Evolutionary conservation across 2,797 vertebrate species (phyloP), one percentile per base, ranked within the genome.

Genomic region (Epinephelus malabaricus): DNA sequence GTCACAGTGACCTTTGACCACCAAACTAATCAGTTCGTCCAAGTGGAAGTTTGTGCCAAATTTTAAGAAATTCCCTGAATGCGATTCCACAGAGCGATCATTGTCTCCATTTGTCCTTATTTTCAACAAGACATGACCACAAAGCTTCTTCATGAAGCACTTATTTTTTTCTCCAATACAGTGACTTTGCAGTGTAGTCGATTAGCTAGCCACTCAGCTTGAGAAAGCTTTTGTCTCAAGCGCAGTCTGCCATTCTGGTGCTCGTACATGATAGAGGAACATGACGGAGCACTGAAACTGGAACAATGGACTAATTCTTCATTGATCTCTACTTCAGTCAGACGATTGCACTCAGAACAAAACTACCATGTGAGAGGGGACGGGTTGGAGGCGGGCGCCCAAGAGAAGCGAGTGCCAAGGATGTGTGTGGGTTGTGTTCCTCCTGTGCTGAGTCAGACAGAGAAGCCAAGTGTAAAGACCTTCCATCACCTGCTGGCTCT

Each of bases 391-490:
- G 40, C 2, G 2, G 49, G 47, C 8, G 9, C 38, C 68, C 27
- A 3, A 19, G n/a, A 65, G 69, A 78, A 54, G 58, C 23, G 2
- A 69, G 49, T 25, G n/a, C 43, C 65, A 78, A 69, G 13, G 15
- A 64, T 66, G 59, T 50, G 69, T 70, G 80, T 67, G 76, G 69
- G 81, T 61, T 73, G 70, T 65, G 73, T 64, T 73, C 30, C 69
- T 68, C 59, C 60, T 63, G 15, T 73, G 70, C 75, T 73, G 82
- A 87, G 82, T 90, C 88, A 92, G 62, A 88, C 17, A 68, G 64
- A 87, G 73, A 87, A 50, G 58, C 45, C 38, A 58, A 85, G 73
- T 81, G 74, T 68, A 38, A 63, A 82, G 78, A 82, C 69, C 65
- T 86, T 79, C 79, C 69, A 73, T 77, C 85, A 82, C 77, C 68